Evolutionary conservation across 2,888 invertebrate species (phyloP).

Genomic region (Scotopteryx bipunctaria): DNA sequence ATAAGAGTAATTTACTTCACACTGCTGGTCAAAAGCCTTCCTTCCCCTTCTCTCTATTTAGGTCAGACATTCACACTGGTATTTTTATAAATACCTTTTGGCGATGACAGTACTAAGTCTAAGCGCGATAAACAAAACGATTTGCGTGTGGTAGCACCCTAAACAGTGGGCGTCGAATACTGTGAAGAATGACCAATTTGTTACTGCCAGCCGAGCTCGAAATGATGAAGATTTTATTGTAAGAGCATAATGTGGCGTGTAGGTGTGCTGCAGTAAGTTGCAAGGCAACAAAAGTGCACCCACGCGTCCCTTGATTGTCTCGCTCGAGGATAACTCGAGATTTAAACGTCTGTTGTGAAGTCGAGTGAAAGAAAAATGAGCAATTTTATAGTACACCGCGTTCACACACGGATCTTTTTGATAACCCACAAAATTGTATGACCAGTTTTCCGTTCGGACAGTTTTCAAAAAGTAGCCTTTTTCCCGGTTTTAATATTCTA

Average conservation of each 20-base stretch:
- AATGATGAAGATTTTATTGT: conserved; percentile 75
- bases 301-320: conserved; percentile 61
- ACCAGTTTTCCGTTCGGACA: no score
- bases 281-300: conserved; percentile 63
- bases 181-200: conserved; percentile 74
- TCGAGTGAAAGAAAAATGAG: conserved; percentile 34
- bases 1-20: no score
- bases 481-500: no score
- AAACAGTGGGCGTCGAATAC: conserved; percentile 60
- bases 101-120: neutral
- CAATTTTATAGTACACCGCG: no score
- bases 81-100: no score
- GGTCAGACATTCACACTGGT: no score
- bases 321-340: conserved; percentile 53
- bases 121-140: conserved; percentile 24
- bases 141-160: conserved; percentile 34
- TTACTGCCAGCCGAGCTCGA: conserved; percentile 62
- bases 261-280: conserved; percentile 64
- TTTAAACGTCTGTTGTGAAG: conserved; percentile 43
- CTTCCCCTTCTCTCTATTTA: no score
- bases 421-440: no score
- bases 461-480: no score
- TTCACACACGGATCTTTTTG: no score
- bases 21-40: no score
- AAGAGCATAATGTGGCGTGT: conserved; percentile 62